Percentiles rank a stretch among this genome's conserved stretches.
Evolutionary conservation across 2,888 invertebrate species (phyloP).

Genomic region (Athrips mouffetella): DNA sequence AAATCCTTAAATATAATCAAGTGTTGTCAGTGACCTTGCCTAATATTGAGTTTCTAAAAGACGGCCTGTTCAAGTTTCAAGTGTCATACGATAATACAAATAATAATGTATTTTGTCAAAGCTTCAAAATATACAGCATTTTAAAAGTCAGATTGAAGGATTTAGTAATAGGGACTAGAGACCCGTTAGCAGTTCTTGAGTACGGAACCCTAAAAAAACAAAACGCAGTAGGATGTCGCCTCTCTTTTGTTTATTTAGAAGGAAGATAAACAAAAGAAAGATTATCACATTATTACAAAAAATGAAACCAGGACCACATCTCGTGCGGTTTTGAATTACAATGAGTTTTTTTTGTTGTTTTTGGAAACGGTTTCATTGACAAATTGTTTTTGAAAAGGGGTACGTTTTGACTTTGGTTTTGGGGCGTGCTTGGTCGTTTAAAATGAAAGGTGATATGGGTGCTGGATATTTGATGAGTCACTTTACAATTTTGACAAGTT

Average conservation of each 20-base stretch:
- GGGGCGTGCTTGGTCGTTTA: constrained; percentile 3
- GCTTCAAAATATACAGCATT: too few species aligned
- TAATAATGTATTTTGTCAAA: too few species aligned
- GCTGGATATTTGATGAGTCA: not conserved
- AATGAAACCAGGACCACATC: too few species aligned
- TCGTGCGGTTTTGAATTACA: constrained; percentile 20
- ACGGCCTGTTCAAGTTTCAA: too few species aligned
- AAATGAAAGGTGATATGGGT: constrained; percentile 3
- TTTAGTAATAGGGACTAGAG: too few species aligned
- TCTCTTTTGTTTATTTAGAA: constrained; percentile 5
- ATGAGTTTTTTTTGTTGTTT: constrained; percentile 4
- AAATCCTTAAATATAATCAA: too few species aligned
- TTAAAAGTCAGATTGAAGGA: too few species aligned
- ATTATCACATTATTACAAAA: constrained; percentile 10
- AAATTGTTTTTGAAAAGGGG: constrained; percentile 4
- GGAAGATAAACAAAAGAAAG: constrained; percentile 8
- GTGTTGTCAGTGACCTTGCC: too few species aligned
- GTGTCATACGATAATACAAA: too few species aligned
- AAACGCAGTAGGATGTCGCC: constrained; percentile 8
- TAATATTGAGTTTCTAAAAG: too few species aligned
- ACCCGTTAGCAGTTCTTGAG: too few species aligned
- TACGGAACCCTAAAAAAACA: too few species aligned
- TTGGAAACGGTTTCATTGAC: constrained; percentile 10
- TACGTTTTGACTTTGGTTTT: constrained; percentile 2
- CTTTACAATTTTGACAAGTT: not conserved